Evolutionary conservation across 2,797 vertebrate species (phyloP).

Genomic region (Emydoidea blandingii): DNA sequence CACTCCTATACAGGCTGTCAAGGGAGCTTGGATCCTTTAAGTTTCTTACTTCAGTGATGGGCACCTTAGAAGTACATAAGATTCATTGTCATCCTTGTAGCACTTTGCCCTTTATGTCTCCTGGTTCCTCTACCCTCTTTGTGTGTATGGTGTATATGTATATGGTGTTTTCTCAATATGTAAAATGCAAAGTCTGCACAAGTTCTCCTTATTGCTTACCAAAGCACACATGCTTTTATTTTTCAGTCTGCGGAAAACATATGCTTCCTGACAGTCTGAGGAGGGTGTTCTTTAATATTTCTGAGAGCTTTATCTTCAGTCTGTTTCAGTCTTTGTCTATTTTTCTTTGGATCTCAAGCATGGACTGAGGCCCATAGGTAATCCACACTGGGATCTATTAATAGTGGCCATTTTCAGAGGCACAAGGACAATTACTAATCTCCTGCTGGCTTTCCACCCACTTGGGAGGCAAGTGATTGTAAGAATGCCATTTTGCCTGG

Average conservation of each 20-base stretch:
- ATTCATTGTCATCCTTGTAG: not conserved
- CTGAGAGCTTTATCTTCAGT: conserved; percentile 57
- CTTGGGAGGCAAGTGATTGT: conserved; percentile 73
- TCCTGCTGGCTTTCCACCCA: conserved; percentile 73
- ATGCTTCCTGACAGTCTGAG: conserved; percentile 29
- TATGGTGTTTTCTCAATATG: fast-evolving
- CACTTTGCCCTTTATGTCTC: not conserved
- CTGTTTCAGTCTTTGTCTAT: conserved; percentile 36
- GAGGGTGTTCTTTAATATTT: conserved; percentile 49
- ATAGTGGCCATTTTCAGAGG: conserved; percentile 77
- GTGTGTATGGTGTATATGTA: fast-evolving
- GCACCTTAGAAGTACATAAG: not conserved
- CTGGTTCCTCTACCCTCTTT: fast-evolving
- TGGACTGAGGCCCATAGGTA: conserved; percentile 53
- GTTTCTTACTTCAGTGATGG: not conserved
- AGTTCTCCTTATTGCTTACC: not conserved
- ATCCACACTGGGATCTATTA: conserved; percentile 68
- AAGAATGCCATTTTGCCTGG: conserved; percentile 77
- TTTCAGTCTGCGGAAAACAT: conserved; percentile 5
- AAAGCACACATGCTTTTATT: not conserved
- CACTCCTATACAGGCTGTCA: fast-evolving
- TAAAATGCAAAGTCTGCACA: not conserved
- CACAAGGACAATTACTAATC: conserved; percentile 70
- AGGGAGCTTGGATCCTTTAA: fast-evolving
- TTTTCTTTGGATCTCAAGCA: conserved; percentile 30